These are phyloP conservation scores for Hemicordylus capensis DNA, from an alignment of 2,113 vertebrate species.

Conservation along the genomic window DNA sequence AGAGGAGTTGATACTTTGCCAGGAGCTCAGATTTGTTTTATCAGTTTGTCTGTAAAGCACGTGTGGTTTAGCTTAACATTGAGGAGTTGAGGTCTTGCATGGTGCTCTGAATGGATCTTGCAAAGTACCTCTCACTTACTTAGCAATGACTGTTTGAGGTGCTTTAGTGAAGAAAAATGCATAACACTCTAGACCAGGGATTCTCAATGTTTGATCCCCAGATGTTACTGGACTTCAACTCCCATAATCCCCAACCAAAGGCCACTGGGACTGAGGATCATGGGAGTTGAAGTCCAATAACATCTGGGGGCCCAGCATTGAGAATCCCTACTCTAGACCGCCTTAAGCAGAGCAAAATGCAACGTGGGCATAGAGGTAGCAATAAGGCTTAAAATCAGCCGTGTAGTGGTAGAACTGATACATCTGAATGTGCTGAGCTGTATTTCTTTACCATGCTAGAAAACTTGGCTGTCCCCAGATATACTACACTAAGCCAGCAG, in stretches of 20 bases:
- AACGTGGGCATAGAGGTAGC: neutral
- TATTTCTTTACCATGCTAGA: neutral
- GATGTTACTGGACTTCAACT: too few species aligned
- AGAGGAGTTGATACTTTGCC: neutral
- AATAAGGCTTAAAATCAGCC: neutral
- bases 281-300: too few species aligned
- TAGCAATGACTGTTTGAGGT: too few species aligned
- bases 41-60: neutral
- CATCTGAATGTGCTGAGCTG: neutral
- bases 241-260: too few species aligned
- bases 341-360: neutral
- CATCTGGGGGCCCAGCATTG: too few species aligned
- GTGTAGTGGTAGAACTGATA: neutral
- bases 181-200: too few species aligned
- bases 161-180: neutral
- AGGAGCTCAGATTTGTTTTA: neutral
- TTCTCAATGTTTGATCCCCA: too few species aligned
- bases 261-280: too few species aligned
- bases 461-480: neutral
- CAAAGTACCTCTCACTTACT: neutral
- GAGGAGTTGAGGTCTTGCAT: neutral
- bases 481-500: fast-evolving
- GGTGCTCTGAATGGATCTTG: neutral
- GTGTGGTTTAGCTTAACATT: neutral
- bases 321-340: too few species aligned